Evolutionary conservation across 2,113 vertebrate genomes (phyloP).

Genomic region (Alethe diademata): DNA sequence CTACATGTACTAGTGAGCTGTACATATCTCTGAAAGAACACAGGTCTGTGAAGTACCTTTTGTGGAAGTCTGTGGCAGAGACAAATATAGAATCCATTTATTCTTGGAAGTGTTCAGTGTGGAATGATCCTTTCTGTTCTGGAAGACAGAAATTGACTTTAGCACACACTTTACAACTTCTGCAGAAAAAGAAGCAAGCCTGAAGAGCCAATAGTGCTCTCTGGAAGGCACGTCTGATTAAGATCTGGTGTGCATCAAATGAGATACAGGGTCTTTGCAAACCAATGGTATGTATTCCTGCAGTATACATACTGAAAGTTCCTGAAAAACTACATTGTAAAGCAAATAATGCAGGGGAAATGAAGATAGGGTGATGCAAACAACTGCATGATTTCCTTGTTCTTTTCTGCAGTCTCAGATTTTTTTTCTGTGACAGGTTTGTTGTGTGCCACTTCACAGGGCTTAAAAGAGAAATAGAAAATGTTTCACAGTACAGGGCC

Average conservation of each 20-base stretch:
- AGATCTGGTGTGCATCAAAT: not conserved
- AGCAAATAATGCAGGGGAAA: not conserved
- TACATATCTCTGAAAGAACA: not conserved
- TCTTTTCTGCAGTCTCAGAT: not conserved
- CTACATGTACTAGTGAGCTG: not conserved
- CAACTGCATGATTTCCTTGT: not conserved
- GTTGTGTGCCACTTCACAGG: not conserved
- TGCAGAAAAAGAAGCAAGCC: not conserved
- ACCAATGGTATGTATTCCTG: not conserved
- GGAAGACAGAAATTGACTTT: not conserved
- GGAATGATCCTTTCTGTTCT: constrained; percentile 1
- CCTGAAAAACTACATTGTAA: not conserved
- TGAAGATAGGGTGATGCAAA: not conserved
- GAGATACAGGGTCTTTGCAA: not conserved
- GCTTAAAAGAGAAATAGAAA: not conserved
- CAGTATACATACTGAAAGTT: not conserved
- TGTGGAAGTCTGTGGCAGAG: not conserved
- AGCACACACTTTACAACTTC: not conserved
- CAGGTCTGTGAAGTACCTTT: not conserved
- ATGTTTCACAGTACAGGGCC: not conserved
- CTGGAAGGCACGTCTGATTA: not conserved
- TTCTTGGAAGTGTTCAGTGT: not conserved
- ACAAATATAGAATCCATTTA: constrained; percentile 24
- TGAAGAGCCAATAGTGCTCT: not conserved
- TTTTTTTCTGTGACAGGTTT: not conserved